Conservation (phyloP, 2,888 invertebrate species). For the Taphrorychus bicolor region DNA sequence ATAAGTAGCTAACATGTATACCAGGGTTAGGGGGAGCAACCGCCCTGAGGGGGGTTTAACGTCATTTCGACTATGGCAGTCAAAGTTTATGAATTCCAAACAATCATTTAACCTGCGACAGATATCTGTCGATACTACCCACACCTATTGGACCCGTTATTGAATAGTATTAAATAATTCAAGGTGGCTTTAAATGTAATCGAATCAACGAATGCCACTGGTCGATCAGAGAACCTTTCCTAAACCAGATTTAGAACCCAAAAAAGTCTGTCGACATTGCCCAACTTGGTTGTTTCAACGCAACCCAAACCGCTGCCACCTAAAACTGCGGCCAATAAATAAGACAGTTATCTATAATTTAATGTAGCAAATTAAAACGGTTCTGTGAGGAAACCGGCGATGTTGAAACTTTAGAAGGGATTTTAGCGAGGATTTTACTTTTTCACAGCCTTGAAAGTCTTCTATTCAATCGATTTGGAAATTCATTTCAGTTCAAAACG, state of each 20-base stretch:
- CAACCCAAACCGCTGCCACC: slow-evolving; percentile 13
- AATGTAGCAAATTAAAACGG: slow-evolving; percentile 19
- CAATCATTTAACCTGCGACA: no score
- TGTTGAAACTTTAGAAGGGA: slow-evolving; percentile 31
- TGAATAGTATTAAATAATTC: no score
- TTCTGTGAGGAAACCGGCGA: slow-evolving; percentile 24
- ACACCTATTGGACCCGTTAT: no score
- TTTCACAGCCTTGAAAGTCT: slow-evolving; percentile 14
- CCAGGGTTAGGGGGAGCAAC: no score
- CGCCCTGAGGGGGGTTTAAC: no score
- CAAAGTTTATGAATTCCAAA: no score
- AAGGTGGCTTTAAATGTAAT: neutral
- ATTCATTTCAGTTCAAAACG: neutral
- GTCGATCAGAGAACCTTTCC: neutral
- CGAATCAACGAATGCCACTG: no score
- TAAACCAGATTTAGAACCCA: neutral
- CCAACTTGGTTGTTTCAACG: slow-evolving; percentile 5
- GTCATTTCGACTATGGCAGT: no score
- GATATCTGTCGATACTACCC: no score
- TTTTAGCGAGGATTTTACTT: neutral
- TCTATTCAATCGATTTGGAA: neutral
- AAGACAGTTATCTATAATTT: slow-evolving; percentile 32
- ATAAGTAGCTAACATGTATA: no score
- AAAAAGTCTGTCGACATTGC: neutral
- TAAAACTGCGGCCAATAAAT: slow-evolving; percentile 18